Evolutionary conservation across 2,888 invertebrate species (phyloP), one percentile per base, ranked within the genome.

Genomic region (Chrysolina americana): DNA sequence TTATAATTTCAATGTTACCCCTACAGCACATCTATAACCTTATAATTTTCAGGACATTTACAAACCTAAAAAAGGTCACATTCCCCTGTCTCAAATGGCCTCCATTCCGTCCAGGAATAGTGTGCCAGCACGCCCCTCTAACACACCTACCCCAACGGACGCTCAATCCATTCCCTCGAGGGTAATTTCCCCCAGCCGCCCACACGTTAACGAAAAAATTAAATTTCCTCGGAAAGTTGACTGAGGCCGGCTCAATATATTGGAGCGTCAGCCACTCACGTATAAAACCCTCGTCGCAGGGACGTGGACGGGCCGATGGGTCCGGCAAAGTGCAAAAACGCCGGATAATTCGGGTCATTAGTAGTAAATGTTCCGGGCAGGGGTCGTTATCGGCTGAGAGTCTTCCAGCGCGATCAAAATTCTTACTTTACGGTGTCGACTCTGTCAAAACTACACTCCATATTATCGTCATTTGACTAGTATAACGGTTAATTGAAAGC

Each of bases 361-460:
- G 81, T 77, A 79, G 79, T 83, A 80, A 83, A 83, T 82, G 84
- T 84, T 80, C 82, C 79, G 81, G 81, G 79, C 83, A 83, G 81
- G 77, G 79, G 79, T 80, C 83, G 81, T 84, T 84, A 84, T 82
- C 83, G 83, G 75, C 78, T 79, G 79, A 84, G 82, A 82, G 82
- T 77, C 78, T 78, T 78, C 74, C 68, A 73, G 70, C 50, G 59
- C 71, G 68, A 65, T 76, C 71, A 73, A 72, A 74, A 75, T 74
- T 76, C 76, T 75, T 70, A 74, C 75, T 74, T 75, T 70, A 78
- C 71, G 71, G 71, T 75, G 75, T 70, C 75, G 66, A 68, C 41
- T 70, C 66, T 69, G 78, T 72, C 78, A 71, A 68, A 63, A 64
- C 64, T 65, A 41, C 70, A 65, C 23, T 68, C 56, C 72, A 68